Conservation (phyloP, 2,797 vertebrate species). For the Gobionotothen gibberifrons region DNA sequence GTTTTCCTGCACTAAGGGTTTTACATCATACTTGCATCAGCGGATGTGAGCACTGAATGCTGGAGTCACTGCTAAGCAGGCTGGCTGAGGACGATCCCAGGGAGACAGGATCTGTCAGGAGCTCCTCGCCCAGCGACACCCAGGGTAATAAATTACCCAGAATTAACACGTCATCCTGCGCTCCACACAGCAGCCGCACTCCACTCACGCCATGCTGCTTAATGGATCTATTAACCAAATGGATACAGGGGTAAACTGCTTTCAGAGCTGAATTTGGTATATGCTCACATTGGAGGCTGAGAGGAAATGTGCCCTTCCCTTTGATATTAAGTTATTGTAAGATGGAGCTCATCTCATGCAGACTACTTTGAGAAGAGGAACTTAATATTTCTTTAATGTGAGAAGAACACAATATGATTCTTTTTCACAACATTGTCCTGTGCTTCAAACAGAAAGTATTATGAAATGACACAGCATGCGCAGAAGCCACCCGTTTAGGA, state of each 20-base stretch:
- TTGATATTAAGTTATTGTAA: conserved; percentile 17
- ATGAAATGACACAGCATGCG: conserved; percentile 39
- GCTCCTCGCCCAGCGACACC: conserved; percentile 71
- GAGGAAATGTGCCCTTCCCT: conserved; percentile 11
- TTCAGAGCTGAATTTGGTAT: conserved; percentile 54
- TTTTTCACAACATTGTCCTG: not conserved
- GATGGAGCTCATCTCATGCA: not conserved
- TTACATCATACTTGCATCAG: conserved; percentile 84
- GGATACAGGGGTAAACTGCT: conserved; percentile 69
- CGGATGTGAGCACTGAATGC: conserved; percentile 60
- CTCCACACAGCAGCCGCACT: conserved; percentile 65
- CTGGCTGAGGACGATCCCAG: conserved; percentile 68
- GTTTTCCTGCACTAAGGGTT: conserved; percentile 72
- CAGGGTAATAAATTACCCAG: conserved; percentile 82
- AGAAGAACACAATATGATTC: not conserved
- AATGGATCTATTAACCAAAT: conserved; percentile 87
- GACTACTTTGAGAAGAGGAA: not conserved
- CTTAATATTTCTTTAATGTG: not conserved
- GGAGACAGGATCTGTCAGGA: conserved; percentile 77
- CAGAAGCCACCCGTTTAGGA: conserved; percentile 48
- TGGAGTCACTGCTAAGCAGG: conserved; percentile 64
- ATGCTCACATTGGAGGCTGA: conserved; percentile 17
- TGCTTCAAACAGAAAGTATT: conserved; percentile 34
- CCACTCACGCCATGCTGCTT: conserved; percentile 74
- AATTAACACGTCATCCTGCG: conserved; percentile 82